Evolutionary conservation across 2,888 invertebrate species (phyloP).

Genomic region (Acrocera orbiculus): DNA sequence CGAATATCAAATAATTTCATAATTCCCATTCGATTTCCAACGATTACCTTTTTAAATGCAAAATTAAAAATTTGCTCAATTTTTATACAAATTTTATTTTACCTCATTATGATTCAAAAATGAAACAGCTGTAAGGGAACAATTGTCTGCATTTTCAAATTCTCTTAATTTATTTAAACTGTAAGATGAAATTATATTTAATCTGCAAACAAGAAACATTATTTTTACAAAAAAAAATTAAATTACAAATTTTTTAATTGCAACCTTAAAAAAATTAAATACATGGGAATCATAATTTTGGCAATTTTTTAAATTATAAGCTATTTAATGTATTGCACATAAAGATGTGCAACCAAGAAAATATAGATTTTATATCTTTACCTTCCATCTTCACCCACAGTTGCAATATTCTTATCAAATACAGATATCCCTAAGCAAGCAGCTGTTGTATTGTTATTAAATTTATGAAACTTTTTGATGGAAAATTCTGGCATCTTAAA

Average conservation of each 20-base stretch:
- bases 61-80: background rate
- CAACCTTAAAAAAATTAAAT: slow-evolving; percentile 28
- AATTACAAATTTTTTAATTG: slow-evolving; percentile 36
- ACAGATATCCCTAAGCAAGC: slow-evolving; percentile 62
- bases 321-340: too few species aligned
- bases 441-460: slow-evolving; percentile 35
- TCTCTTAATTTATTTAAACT: slow-evolving; percentile 32
- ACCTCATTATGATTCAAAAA: slow-evolving; percentile 51
- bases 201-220: too few species aligned
- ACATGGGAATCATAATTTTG: too few species aligned
- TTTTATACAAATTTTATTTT: slow-evolving; percentile 5
- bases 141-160: slow-evolving; percentile 59
- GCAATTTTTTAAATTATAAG: too few species aligned
- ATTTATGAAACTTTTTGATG: slow-evolving; percentile 54
- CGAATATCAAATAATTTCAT: slow-evolving; percentile 81
- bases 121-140: slow-evolving; percentile 56
- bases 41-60: slow-evolving; percentile 41
- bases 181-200: slow-evolving; percentile 35
- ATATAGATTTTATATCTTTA: slow-evolving; percentile 19
- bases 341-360: too few species aligned
- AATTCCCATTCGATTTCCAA: slow-evolving; percentile 73
- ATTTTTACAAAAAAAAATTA: too few species aligned
- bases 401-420: slow-evolving; percentile 60
- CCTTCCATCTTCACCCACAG: slow-evolving; percentile 71
- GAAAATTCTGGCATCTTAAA: slow-evolving; percentile 39